Base-by-base conservation (phyloP, 2,113 vertebrate species). In the Pheucticus melanocephalus region DNA sequence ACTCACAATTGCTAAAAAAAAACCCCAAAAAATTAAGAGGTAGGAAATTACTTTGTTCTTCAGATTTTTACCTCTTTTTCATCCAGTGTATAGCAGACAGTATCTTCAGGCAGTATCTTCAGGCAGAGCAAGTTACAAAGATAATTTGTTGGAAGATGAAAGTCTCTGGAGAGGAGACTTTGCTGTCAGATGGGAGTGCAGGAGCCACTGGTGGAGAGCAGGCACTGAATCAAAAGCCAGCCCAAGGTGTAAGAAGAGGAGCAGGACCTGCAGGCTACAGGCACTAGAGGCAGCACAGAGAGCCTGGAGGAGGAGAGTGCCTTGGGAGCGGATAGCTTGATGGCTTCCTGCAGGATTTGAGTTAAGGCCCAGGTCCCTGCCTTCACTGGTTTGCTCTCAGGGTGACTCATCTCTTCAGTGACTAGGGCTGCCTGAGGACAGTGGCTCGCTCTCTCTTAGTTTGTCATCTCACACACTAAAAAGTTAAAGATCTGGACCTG, bases 121-220 rank as follows among this genome's bases (percentile, higher is more conserved):
- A 69, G 63, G 47, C 48, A 56, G 48, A 56, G 37, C 27, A 39
- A 77, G 42, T 45, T 83, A 25, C 11, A 65, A 65, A 84, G 54
- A 22, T 51, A 85, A 57, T 57, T 56, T 86, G 40, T 31, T 88
- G 82, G 70, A 42, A 68, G 69, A 69, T 31, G 25, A 65, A 89
- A 76, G 66, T 22, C 57, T 82, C 2, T 30, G 44, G 75, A 79
- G 31, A 57, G 30, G 65, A 84, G 56, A 50, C 16, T 68, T 59
- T 17, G 18, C 57, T 50, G 37, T 42, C 0, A 0, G 37, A 25
- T 45, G 30, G 28, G 47, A 81, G 25, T 19, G 48, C 35, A 48
- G 88, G 37, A 92, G 63, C 42, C 39, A 6, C 24, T 15, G 45
- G 15, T 56, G 37, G 40, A 56, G 65, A 45, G 31, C 48, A 69